These are phyloP conservation scores for Cyprinodon brontotheroides DNA, from an alignment of 2,113 vertebrate species.

Conservation along the genomic window DNA sequence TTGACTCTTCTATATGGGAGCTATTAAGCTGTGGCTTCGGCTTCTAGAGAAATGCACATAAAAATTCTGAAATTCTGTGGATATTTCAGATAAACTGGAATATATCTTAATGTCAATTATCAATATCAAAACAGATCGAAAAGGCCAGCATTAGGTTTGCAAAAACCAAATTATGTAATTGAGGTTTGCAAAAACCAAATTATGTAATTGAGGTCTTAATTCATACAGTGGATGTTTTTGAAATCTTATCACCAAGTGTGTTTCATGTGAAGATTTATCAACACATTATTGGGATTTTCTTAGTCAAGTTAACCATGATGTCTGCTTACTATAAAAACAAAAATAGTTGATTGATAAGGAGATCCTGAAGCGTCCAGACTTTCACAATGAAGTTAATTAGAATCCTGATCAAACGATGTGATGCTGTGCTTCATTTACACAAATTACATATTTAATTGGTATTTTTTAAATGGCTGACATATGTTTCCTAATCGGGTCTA, in stretches of 20 bases:
- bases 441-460: neutral
- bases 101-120: too few species aligned
- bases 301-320: too few species aligned
- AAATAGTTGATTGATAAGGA: too few species aligned
- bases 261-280: neutral
- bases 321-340: too few species aligned
- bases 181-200: neutral
- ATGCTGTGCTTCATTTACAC: neutral
- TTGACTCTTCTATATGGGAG: too few species aligned
- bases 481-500: conserved; percentile 15
- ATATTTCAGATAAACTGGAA: too few species aligned
- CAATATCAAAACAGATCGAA: neutral
- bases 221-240: neutral
- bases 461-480: neutral
- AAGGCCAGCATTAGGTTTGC: neutral
- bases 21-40: too few species aligned
- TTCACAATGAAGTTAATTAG: neutral
- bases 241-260: neutral
- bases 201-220: neutral
- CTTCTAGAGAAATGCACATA: too few species aligned
- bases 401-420: neutral
- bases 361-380: neutral
- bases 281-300: too few species aligned
- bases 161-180: neutral
- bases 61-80: too few species aligned